Conservation (phyloP, 2,797 vertebrate species). For the Danionella dracula region DNA sequence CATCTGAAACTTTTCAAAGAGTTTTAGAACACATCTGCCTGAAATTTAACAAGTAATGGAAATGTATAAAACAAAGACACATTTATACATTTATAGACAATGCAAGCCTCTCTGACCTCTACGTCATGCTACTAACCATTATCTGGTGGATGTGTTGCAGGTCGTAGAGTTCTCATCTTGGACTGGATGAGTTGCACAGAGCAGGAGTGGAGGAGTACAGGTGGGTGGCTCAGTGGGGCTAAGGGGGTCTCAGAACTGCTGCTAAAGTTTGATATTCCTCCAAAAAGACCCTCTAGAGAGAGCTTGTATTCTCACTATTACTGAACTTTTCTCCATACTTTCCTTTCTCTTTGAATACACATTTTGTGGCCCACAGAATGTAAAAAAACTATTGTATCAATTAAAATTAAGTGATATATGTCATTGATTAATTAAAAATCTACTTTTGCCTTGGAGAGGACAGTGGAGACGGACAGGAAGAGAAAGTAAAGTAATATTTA, state of each 20-base stretch:
- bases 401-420: no score
- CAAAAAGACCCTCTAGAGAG: constrained; percentile 41
- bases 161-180: constrained; percentile 24
- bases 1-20: no score
- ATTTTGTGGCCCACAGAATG: no score
- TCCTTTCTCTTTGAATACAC: neutral
- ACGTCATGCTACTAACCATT: constrained; percentile 21
- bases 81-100: constrained; percentile 56
- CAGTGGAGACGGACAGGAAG: no score
- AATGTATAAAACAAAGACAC: constrained; percentile 36
- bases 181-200: constrained; percentile 54
- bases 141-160: constrained; percentile 31
- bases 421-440: no score
- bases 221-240: constrained; percentile 34
- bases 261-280: constrained; percentile 48
- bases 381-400: no score
- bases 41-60: no score
- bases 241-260: constrained; percentile 37
- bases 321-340: neutral
- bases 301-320: neutral
- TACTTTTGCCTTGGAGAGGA: no score
- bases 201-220: constrained; percentile 27
- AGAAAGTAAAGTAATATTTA: no score
- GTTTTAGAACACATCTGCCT: no score
- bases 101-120: constrained; percentile 45